Evolutionary conservation across 2,888 invertebrate genomes (phyloP), one percentile per base, ranked within the genome.

Genomic region (Hirudinaria manillensis): DNA sequence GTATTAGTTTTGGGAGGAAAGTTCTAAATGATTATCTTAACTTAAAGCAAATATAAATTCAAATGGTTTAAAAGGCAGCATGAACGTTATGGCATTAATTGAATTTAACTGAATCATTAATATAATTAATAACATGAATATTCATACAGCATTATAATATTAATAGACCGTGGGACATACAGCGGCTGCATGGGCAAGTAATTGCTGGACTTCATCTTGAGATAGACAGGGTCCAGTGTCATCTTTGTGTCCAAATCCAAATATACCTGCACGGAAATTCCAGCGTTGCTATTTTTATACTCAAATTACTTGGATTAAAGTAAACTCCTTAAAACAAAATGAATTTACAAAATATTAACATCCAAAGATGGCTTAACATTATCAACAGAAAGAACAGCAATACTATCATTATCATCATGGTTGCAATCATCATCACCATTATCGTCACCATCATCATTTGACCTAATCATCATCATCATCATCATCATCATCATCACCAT

Each of bases 141-240:
- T n/a, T n/a, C n/a, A n/a, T n/a, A n/a, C 53, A 53, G 21, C 53
- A 16, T 53, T 53, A 53, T 16, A 53, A 53, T 16, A 53, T 53
- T 53, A 13, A 21, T 21, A 53, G 21, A 53, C 21, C 53, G 53
- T 6, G n/a, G n/a, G 13, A 61, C 61, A 6, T 10, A 61, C 61
- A 61, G 68, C n/a, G 71, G 51, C 56, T 72, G 51, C 72, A 72
- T 72, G 32, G 55, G 38, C 29, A 72, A 21, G 72, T 72, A 72
- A 45, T 45, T 45, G 72, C 21, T 27, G 32, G 24, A 29, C 10
- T 51, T 38, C 27, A 29, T n/a, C 29, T 56, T 56, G 32, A 56
- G 32, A 32, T 56, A 53, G 29, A 72, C 55, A 45, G 70, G 70
- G 51, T 70, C 70, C n/a, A n/a, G 21, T 6, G 24, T 13, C 27